Evolutionary conservation across 2,797 vertebrate species (phyloP).

Genomic region (Sebastes reedi): DNA sequence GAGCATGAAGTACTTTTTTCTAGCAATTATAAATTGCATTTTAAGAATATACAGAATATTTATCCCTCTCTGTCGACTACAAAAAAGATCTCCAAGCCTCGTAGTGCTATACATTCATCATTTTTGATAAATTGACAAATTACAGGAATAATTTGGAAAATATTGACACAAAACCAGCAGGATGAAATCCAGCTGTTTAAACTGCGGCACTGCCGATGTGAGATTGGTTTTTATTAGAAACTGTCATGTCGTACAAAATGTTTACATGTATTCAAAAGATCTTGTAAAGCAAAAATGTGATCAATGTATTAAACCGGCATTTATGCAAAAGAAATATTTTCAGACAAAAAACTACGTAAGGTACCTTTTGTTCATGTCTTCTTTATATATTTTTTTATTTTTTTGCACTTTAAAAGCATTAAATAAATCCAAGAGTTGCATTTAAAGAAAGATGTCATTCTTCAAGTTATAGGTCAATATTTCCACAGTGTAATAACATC

Average conservation of each 20-base stretch:
- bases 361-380: constrained; percentile 63
- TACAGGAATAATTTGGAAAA: not conserved
- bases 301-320: constrained; percentile 49
- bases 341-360: constrained; percentile 39
- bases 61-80: constrained; percentile 14
- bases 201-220: not conserved
- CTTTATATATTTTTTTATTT: constrained; percentile 41
- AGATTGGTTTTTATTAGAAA: constrained; percentile 24
- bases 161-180: constrained; percentile 11
- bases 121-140: constrained; percentile 33
- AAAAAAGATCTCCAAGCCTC: constrained; percentile 7
- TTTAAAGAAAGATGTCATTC: constrained; percentile 21
- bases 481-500: not conserved
- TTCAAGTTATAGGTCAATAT: not conserved
- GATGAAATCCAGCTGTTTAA: constrained; percentile 1
- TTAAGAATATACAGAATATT: constrained; percentile 33
- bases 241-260: constrained; percentile 40
- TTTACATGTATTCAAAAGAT: constrained; percentile 62
- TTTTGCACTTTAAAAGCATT: constrained; percentile 68
- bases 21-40: constrained; percentile 42
- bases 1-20: constrained; percentile 67
- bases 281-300: constrained; percentile 43
- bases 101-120: constrained; percentile 10
- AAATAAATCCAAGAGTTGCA: constrained; percentile 52
- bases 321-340: constrained; percentile 68